Conservation (phyloP, 2,797 vertebrate genomes). For the Microctenopoma steveboyesi region DNA sequence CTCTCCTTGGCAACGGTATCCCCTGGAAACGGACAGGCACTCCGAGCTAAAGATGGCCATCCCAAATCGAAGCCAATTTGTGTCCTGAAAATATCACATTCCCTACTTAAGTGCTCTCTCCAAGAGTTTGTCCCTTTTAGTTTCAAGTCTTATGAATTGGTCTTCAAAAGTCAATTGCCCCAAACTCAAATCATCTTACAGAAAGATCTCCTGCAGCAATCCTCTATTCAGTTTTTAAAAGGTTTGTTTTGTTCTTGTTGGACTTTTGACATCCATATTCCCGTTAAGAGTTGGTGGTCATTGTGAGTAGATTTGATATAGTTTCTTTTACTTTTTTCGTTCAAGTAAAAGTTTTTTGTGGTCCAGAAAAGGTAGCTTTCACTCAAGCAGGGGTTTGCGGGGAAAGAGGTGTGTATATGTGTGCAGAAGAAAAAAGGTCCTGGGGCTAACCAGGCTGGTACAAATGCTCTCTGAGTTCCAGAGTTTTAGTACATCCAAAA, state of each 20-base stretch:
- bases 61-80: constrained; percentile 85
- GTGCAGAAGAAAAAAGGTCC: constrained; percentile 72
- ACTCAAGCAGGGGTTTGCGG: constrained; percentile 75
- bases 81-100: constrained; percentile 85
- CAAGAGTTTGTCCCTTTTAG: constrained; percentile 81
- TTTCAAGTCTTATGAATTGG: constrained; percentile 82
- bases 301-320: constrained; percentile 57
- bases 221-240: constrained; percentile 70
- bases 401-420: constrained; percentile 71
- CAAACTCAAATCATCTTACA: constrained; percentile 64
- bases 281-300: constrained; percentile 75
- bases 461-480: constrained; percentile 82
- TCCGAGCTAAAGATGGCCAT: constrained; percentile 91
- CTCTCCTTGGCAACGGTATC: constrained; percentile 88
- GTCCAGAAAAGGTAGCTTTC: constrained; percentile 80
- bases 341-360: constrained; percentile 75
- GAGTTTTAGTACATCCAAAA: constrained; percentile 89
- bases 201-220: constrained; percentile 77
- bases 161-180: constrained; percentile 75
- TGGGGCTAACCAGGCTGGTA: constrained; percentile 71
- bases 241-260: constrained; percentile 73
- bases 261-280: constrained; percentile 73
- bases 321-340: constrained; percentile 66
- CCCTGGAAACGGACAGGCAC: constrained; percentile 95
- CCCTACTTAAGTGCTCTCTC: constrained; percentile 77